Base-by-base conservation (phyloP, 2,113 vertebrate species). In the Amphiprion percula region DNA sequence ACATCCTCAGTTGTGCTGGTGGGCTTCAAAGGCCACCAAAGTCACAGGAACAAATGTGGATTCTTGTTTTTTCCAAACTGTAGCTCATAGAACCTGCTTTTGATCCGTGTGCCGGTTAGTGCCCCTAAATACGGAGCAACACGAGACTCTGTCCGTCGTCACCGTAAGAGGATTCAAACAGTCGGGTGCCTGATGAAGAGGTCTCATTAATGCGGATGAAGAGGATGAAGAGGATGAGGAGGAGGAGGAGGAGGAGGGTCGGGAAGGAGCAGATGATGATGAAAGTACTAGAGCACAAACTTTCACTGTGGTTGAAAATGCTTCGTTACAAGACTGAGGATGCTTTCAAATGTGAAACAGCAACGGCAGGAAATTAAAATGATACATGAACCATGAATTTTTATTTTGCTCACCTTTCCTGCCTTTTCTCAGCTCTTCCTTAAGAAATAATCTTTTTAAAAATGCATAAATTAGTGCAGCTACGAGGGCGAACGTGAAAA, bases 151-250 rank as follows among this genome's bases (percentile, higher is more conserved):
- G 28, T 70, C 61, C 8, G 69, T 44, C 74, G 72, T 85, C 73
- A 73, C n/a, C 15, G 64, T 76, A 74, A 83, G 72, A 56, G 81
- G 79, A 76, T 87, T 79, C 67, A 44, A 50, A 81, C 73, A 53
- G 83, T 80, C 74, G 77, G 47, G 23, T 53, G 30, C 41, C 5
- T 69, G 33, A 90, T 74, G 82, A 81, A 85, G 71, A 62, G 58
- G 74, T 73, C 75, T 85, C 56, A 75, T 84, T 73, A 65, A 72
- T 82, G 64, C 56, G 1, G 11, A 24, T 46, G 16, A 2, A 39
- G 11, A 52, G 16, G 49, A 50, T 50, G 47, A 50, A 1, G 15
- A 44, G 2, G 41, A 44, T 11, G 41, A 14, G 19, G 16, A 52
- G 19, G 49, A 33, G 5, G 33, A 33, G 2, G 15, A 44, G 12